These are phyloP conservation scores for Anastrepha ludens DNA, from an alignment of 1,140 invertebrate genomes.

Conservation along the genomic window DNA sequence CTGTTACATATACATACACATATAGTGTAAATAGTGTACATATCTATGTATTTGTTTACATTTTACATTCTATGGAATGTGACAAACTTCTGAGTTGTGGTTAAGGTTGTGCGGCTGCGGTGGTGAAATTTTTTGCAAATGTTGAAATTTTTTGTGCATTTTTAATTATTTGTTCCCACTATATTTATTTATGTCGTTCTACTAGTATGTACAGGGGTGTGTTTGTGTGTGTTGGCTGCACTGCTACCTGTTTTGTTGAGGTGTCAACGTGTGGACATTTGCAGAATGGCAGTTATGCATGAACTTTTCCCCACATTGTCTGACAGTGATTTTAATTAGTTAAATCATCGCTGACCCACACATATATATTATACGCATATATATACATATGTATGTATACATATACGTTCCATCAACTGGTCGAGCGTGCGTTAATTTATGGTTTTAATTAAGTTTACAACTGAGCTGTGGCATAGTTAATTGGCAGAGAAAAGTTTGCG, in stretches of 20 bases:
- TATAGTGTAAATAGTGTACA: neutral
- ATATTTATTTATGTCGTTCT: neutral
- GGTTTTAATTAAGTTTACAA: conserved; percentile 46
- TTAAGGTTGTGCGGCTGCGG: conserved; percentile 8
- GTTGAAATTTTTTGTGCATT: neutral
- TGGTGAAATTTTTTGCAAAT: neutral
- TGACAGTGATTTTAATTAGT: conserved; percentile 52
- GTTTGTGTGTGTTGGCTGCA: neutral
- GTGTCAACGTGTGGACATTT: conserved; percentile 52
- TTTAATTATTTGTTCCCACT: conserved; percentile 29
- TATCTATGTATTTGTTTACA: neutral
- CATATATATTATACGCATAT: neutral
- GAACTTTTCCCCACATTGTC: conserved; percentile 38
- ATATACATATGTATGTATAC: neutral
- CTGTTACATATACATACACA: neutral
- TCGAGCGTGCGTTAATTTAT: neutral
- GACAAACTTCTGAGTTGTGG: conserved; percentile 23
- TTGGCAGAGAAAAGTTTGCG: neutral
- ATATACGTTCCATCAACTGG: too few species aligned
- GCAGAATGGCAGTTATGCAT: conserved; percentile 14
- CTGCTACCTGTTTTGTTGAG: neutral
- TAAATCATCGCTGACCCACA: conserved; percentile 11
- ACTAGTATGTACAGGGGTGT: neutral
- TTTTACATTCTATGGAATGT: conserved; percentile 24
- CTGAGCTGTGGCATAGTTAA: conserved; percentile 39